Evolutionary conservation across 2,113 vertebrate genomes (phyloP).

Genomic region (Monopterus albus): DNA sequence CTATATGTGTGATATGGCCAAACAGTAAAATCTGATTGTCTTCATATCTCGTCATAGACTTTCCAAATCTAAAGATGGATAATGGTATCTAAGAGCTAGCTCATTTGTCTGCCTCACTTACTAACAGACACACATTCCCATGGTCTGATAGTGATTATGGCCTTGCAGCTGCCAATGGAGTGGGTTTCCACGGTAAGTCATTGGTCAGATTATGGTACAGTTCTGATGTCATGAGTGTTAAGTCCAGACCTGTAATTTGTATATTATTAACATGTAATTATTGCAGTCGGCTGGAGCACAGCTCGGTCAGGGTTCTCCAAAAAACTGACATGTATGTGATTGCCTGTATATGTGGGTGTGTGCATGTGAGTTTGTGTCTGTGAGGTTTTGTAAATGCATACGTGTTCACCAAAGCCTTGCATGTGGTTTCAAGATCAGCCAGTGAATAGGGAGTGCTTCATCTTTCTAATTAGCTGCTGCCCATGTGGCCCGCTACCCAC

Average conservation of each 20-base stretch:
- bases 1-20: too few species aligned
- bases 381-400: conserved; percentile 13
- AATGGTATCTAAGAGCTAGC: conserved; percentile 17
- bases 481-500: conserved; percentile 41
- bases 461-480: conserved; percentile 62
- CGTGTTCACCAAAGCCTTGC: conserved; percentile 35
- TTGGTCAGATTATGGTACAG: conserved; percentile 64
- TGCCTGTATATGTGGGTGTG: conserved; percentile 2
- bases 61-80: too few species aligned
- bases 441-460: conserved; percentile 37
- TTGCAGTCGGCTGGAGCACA: conserved; percentile 14
- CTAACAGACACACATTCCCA: conserved; percentile 34
- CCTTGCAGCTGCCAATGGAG: conserved; percentile 25
- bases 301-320: conserved; percentile 37
- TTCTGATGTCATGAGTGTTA: conserved; percentile 72
- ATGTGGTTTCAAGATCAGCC: conserved; percentile 53
- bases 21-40: background rate
- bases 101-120: conserved; percentile 11
- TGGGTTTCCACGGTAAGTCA: conserved; percentile 65
- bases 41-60: too few species aligned
- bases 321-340: too few species aligned
- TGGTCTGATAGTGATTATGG: conserved; percentile 52
- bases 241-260: conserved; percentile 62
- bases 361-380: background rate
- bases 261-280: conserved; percentile 71